Evolutionary conservation across 2,113 vertebrate species (phyloP), one percentile per base, ranked within the genome.

Genomic region (Percopsis transmontana): DNA sequence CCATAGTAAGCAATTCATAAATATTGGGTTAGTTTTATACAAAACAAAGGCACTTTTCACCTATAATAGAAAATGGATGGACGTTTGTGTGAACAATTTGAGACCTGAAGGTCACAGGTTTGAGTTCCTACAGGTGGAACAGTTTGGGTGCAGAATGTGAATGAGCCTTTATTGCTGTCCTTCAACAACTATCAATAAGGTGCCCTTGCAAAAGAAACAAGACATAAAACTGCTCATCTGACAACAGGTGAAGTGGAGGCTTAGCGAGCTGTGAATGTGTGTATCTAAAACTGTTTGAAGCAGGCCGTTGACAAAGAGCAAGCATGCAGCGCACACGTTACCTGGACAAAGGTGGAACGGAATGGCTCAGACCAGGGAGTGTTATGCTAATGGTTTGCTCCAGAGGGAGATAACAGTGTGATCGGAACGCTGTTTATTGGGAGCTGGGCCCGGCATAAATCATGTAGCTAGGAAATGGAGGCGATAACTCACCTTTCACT

Each of bases 401-500:
- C 70, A 56, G 70, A 65, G 82, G 76, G 78, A 87, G 88, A 88
- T 87, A 88, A 87, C 88, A 80, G 68, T 68, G 54, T 65, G 83
- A 84, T 83, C 70, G 75, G 81, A 82, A 82, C 79, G 85, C 83
- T 88, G 85, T 90, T 91, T 88, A 91, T 86, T 89, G 82, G 77
- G 74, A 88, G 78, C 68, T 56, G 80, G 79, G 85, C 79, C 83
- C 79, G 61, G 90, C 88, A 93, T 90, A 87, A 91, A 91, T 91
- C 92, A 91, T 84, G 85, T 72, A 74, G 80, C 75, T 65, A 77
- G 81, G 84, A 89, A 87, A 92, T 87, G 68, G 81, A 87, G 74
- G 85, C 87, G 87, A 88, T 87, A 90, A 92, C 92, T 93, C 90
- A 93, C 92, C 92, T 92, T 89, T 92, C 23, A 72, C 88, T 92